phyloP scores from a whole-genome alignment of 1,140 invertebrate species.

The Brachionus paranguensis region DNA sequence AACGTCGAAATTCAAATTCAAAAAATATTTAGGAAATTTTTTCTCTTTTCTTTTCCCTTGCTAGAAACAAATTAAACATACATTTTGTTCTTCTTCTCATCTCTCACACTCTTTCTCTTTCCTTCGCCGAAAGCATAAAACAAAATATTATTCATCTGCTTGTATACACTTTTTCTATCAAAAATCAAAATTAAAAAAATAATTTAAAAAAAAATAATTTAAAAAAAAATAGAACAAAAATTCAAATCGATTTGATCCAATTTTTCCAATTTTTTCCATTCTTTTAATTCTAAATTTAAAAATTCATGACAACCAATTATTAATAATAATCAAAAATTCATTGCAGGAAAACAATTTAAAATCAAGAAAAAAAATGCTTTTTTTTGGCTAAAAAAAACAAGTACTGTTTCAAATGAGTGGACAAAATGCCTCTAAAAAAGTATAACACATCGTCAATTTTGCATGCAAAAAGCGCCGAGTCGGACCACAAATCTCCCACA shows the following conservation, averaged over 20 bases:
- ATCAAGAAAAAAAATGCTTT: background rate
- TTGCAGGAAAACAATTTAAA: background rate
- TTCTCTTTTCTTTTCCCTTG: background rate
- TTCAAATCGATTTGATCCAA: background rate
- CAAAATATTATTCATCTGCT: background rate
- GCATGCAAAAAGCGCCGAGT: background rate
- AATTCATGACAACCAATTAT: constrained; percentile 4
- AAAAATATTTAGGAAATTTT: background rate
- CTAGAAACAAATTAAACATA: background rate
- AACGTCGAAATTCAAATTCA: background rate
- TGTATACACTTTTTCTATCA: background rate
- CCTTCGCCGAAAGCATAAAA: background rate
- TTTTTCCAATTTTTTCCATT: background rate
- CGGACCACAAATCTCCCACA: background rate
- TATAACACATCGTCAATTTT: constrained; percentile 11
- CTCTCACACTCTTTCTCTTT: background rate
- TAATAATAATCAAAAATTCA: background rate
- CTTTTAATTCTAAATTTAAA: background rate
- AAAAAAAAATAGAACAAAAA: background rate
- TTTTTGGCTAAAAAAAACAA: background rate
- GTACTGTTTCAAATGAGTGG: background rate
- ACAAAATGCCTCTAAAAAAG: constrained; percentile 8
- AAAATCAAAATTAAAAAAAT: background rate
- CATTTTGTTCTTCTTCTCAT: background rate
- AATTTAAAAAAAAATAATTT: too few species aligned